phyloP scores from a whole-genome alignment of 2,888 invertebrate genomes.

The Camptogramma bilineatum region DNA sequence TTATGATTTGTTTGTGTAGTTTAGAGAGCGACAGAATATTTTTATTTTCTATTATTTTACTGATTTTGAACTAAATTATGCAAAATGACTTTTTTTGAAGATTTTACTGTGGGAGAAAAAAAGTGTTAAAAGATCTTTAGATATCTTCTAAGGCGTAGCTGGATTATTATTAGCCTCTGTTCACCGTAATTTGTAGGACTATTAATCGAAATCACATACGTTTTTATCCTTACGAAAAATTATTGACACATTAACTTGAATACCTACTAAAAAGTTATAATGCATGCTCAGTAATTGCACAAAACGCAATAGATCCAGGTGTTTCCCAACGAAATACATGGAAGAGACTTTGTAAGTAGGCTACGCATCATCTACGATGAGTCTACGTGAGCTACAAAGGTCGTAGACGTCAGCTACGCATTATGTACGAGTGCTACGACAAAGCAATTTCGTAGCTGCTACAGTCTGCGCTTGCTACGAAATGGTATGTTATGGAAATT shows the following conservation, averaged over 20 bases:
- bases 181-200: no score
- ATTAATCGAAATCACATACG: no score
- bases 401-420: slow-evolving; percentile 29
- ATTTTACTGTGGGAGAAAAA: not conserved
- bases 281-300: slow-evolving; percentile 4
- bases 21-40: no score
- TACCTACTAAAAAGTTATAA: not conserved
- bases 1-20: no score
- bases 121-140: not conserved
- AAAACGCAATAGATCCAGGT: slow-evolving; percentile 2
- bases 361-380: slow-evolving; percentile 22
- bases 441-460: slow-evolving; percentile 29
- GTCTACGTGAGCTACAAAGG: slow-evolving; percentile 23
- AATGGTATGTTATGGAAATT: slow-evolving; percentile 28
- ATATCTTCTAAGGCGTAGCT: no score
- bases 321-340: slow-evolving; percentile 11
- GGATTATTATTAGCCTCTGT: no score
- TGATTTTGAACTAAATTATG: no score
- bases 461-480: slow-evolving; percentile 8
- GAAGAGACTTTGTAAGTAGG: slow-evolving; percentile 26
- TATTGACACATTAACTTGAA: no score
- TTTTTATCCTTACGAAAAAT: no score
- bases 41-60: no score
- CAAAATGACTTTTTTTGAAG: no score
- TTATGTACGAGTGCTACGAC: slow-evolving; percentile 19